Conservation (phyloP, 2,797 vertebrate species). For the Takifugu rubripes region DNA sequence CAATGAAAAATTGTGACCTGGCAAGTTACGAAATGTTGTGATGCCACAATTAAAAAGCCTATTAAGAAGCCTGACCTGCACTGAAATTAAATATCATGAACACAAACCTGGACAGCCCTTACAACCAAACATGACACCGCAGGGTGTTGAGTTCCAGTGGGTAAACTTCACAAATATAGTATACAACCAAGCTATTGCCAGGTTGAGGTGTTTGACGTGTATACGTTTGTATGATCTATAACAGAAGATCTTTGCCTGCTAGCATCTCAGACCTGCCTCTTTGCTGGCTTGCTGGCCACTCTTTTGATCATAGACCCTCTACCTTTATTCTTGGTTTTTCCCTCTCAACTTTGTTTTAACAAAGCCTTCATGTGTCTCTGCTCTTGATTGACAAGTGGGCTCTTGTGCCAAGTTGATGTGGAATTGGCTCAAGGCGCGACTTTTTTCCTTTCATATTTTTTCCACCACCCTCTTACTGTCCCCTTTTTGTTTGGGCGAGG, state of each 20-base stretch:
- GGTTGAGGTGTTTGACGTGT: no score
- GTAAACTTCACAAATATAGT: no score
- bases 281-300: slow-evolving; percentile 27
- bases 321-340: not conserved
- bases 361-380: slow-evolving; percentile 28
- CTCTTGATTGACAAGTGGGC: slow-evolving; percentile 24
- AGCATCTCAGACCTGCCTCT: slow-evolving; percentile 55
- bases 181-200: no score
- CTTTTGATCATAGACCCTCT: slow-evolving; percentile 11
- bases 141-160: no score
- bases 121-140: no score
- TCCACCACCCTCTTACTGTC: slow-evolving; percentile 23
- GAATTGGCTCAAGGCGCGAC: slow-evolving; percentile 26
- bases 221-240: slow-evolving; percentile 17
- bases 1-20: no score
- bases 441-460: slow-evolving; percentile 58
- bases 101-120: no score
- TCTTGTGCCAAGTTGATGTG: slow-evolving; percentile 29
- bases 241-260: slow-evolving; percentile 21
- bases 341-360: slow-evolving; percentile 20
- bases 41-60: no score
- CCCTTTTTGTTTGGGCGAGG: slow-evolving; percentile 24
- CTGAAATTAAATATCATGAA: no score
- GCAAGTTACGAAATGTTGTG: no score
- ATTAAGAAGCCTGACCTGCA: no score